These are phyloP conservation scores for Delphinapterus leucas DNA, from an alignment of 2,113 vertebrate genomes.

Conservation along the genomic window DNA sequence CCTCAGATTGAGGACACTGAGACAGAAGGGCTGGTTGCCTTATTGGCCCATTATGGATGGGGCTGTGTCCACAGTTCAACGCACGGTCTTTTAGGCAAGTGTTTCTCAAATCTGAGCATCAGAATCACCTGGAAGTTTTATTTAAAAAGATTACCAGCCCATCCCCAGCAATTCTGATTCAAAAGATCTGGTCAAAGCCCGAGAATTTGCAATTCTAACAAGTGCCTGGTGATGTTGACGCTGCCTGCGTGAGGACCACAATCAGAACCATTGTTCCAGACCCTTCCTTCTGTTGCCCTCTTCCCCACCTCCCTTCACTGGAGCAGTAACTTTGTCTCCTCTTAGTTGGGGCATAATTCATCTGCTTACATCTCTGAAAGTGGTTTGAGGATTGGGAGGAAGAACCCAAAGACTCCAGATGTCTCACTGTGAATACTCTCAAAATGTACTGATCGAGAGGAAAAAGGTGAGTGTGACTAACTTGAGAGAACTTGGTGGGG, in stretches of 20 bases:
- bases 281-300: background rate
- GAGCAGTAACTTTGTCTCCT: background rate
- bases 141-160: background rate
- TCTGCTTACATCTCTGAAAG: background rate
- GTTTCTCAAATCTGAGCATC: background rate
- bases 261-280: background rate
- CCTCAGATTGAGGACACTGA: too few relatives aligned
- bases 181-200: background rate
- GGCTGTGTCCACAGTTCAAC: accelerated
- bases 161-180: background rate
- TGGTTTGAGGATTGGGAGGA: background rate
- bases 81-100: background rate
- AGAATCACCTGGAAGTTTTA: background rate
- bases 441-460: background rate
- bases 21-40: background rate
- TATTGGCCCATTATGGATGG: accelerated
- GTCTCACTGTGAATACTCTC: background rate
- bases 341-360: background rate
- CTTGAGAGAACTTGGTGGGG: background rate
- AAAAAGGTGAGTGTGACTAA: background rate
- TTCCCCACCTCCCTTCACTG: background rate
- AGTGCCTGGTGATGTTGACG: too few relatives aligned
- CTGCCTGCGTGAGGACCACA: background rate
- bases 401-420: background rate
- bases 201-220: background rate